Percentiles rank a stretch among this genome's conserved stretches.
These are phyloP conservation scores for Cynaeus angustus DNA, from an alignment of 2,888 invertebrate species.

Conservation along the genomic window DNA sequence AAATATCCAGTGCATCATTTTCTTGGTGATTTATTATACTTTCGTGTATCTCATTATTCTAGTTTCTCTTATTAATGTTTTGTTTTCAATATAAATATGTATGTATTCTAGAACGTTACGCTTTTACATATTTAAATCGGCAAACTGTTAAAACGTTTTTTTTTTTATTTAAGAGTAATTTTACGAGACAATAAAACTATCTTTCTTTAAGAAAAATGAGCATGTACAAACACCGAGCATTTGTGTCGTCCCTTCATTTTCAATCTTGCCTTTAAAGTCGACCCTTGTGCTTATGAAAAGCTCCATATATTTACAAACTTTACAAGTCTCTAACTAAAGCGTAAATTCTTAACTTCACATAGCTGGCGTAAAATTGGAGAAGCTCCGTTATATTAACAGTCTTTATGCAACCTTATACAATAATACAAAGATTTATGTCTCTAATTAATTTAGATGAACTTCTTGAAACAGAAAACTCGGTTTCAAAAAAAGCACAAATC, in stretches of 20 bases:
- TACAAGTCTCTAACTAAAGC: constrained; percentile 41
- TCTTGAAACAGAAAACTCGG: too few relatives aligned
- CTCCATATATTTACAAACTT: constrained; percentile 38
- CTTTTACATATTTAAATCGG: too few relatives aligned
- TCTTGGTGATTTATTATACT: neutral
- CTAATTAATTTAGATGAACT: constrained; percentile 42
- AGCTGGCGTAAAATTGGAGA: constrained; percentile 41
- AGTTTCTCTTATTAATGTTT: too few relatives aligned
- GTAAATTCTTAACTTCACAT: constrained; percentile 48
- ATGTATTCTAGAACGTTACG: too few relatives aligned
- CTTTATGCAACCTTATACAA: constrained; percentile 31
- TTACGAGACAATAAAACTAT: too few relatives aligned
- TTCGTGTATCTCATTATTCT: too few relatives aligned
- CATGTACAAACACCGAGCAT: neutral
- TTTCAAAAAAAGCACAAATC: too few relatives aligned
- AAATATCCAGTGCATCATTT: constrained; percentile 36
- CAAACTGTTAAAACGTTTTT: too few relatives aligned
- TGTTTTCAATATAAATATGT: too few relatives aligned
- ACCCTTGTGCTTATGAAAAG: constrained; percentile 23
- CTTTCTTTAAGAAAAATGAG: too few relatives aligned
- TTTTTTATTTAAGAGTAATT: too few relatives aligned
- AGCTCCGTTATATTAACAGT: constrained; percentile 22
- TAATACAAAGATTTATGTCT: constrained; percentile 39
- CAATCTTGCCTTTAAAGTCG: neutral
- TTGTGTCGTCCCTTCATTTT: neutral